These are phyloP conservation scores for Drosophila parvula DNA, from an alignment of 1,140 invertebrate genomes.

Conservation along the genomic window DNA sequence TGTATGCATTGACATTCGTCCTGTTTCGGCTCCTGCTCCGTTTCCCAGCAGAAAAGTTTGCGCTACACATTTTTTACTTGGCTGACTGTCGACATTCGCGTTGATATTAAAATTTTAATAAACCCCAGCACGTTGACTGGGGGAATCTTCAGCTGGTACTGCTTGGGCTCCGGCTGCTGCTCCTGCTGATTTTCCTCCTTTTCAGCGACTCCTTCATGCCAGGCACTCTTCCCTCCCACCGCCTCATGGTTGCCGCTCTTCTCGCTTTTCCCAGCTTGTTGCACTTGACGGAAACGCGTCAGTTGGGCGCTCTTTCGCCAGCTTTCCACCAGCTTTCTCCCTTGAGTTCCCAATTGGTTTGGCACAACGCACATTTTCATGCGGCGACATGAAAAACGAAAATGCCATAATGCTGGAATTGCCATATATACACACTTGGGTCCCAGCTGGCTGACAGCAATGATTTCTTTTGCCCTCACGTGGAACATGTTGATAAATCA, in stretches of 20 bases:
- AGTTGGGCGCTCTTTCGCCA: conserved; percentile 48
- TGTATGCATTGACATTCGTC: conserved; percentile 72
- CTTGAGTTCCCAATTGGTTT: conserved; percentile 48
- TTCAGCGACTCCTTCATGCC: conserved; percentile 2
- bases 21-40: conserved; percentile 35
- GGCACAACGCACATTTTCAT: conserved; percentile 74
- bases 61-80: conserved; percentile 76
- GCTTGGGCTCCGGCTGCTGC: neutral
- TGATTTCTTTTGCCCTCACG: conserved; percentile 63
- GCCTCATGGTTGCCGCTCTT: conserved; percentile 12
- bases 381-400: conserved; percentile 74
- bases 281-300: conserved; percentile 81
- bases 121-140: conserved; percentile 70
- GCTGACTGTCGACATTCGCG: conserved; percentile 74
- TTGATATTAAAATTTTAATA: conserved; percentile 83
- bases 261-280: conserved; percentile 61
- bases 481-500: conserved; percentile 81
- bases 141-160: conserved; percentile 54
- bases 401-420: conserved; percentile 68
- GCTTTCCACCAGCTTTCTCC: conserved; percentile 4
- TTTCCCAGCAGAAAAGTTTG: conserved; percentile 56
- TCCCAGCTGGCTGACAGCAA: conserved; percentile 71
- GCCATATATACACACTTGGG: conserved; percentile 38
- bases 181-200: conserved; percentile 4
- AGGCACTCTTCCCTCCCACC: neutral